Base-by-base conservation (phyloP, 2,113 vertebrate genomes). In the Tychaedon coryphoeus region DNA sequence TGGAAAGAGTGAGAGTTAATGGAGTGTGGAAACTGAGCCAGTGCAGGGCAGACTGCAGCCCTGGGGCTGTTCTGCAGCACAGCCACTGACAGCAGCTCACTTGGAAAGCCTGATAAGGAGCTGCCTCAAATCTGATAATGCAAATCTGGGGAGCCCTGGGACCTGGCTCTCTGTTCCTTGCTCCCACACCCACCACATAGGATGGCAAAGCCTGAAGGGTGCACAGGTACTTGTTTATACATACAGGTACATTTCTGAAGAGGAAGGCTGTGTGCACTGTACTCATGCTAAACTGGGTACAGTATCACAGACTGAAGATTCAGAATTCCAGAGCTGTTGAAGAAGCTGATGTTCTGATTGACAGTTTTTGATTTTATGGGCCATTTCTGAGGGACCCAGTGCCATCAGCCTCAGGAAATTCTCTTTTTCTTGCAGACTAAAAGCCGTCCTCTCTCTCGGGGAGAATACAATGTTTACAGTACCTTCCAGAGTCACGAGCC, bases 401-500 rank as follows among this genome's bases (percentile, higher is more conserved):
- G 77, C 11, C 54, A 47, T 8, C 72, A 83, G 56, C 48, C 71
- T 76, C 50, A 77, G 36, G 54, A 19, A 50, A 16, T 70, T 31
- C 42, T 56, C 12, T 77, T 74, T 80, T 25, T 48, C 61, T 80
- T 91, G 69, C 89, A 91, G 89, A 56, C 36, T 74, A 91, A 86
- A 62, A 50, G 54, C 89, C 82, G 82, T 86, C 89, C 89, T 80
- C 34, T 74, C 56, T 80, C 15, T 29, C 69, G 89, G 54, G 89
- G 82, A 53, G 89, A 91, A 50, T 91, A 91, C 62, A 86, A 91
- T 69, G 89, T 91, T 91, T 91, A 91, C 75, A 91, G 82, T 33
- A 91, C 89, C 69, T 91, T 91, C 89, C 89, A 91, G 89, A 91
- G 89, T 61, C 89, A 91, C 9, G 89, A 91, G 62, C 89, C 89